Base-by-base conservation (phyloP, 2,113 vertebrate species). In the human (Homo sapiens) region DNA sequence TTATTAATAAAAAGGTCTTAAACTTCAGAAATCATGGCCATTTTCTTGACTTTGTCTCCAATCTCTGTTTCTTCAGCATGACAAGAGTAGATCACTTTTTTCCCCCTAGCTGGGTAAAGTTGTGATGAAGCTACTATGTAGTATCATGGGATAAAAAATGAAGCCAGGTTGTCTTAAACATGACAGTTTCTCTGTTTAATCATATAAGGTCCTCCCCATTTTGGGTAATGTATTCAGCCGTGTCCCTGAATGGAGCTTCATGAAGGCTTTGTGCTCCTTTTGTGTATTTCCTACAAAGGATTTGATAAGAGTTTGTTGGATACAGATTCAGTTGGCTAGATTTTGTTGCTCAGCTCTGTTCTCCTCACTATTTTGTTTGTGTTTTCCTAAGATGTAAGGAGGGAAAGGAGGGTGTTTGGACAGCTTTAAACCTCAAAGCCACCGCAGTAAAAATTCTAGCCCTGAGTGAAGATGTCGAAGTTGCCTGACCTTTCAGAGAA, bases 1-100 rank as follows among this genome's bases (percentile, higher is more conserved):
- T 96, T 94, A 92, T 83, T 96, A 97, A 97, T 97, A 97, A 98
- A 97, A 97, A 75, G 95, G 89, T 92, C 95, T 97, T 95, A 97
- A 98, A 92, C 75, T 93, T 89, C 73, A 94, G n/a, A 95, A 93
- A 94, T 43, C 25, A 43, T 87, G 72, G 23, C 32, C 94, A 79
- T 75, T 92, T 92, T 87, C 70, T 96, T 89, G 78, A 96, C 14
- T 96, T 89, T 86, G n/a, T 93, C 82, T 92, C 43, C 40, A 86
- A 64, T 93, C 72, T 92, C 61, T 85, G 45, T 94, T 97, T 94
- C 40, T n/a, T 94, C n/a, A 68, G 50, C 23, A 68, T 95, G 73
- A 0, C 20, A 72, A 48, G 72, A 86, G 8, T 50, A 85, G 38
- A 70, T 91, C 9, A 38, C 70, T 80, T 64, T 93, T 1, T 72